Evolutionary conservation across 2,797 vertebrate species (phyloP).

Genomic region (Hybognathus amarus): DNA sequence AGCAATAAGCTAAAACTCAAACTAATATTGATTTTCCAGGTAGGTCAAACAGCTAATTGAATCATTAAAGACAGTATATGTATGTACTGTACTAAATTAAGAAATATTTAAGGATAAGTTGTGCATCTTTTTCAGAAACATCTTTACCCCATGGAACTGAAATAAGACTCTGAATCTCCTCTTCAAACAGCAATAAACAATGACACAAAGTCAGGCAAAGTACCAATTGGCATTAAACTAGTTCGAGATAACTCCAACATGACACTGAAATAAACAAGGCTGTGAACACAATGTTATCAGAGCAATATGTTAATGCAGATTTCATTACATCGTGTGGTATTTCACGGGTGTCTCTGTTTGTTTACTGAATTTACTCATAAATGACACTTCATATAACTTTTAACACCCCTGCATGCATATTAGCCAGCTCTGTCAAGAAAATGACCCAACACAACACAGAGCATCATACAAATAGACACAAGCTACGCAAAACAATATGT

Average conservation of each 20-base stretch:
- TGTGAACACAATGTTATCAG: not conserved
- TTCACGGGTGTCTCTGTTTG: conserved; percentile 4
- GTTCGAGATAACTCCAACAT: not conserved
- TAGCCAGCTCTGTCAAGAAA: not conserved
- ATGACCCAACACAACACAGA: not conserved
- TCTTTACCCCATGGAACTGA: not conserved
- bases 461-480: not conserved
- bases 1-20: not conserved
- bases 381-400: not conserved
- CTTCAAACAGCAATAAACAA: not conserved
- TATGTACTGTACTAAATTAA: not conserved
- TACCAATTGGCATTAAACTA: not conserved
- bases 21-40: conserved; percentile 2
- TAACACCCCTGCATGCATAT: not conserved
- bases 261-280: not conserved
- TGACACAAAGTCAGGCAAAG: not conserved
- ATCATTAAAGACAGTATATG: not conserved
- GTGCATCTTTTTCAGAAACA: not conserved
- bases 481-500: not conserved
- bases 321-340: not conserved
- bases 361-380: not conserved
- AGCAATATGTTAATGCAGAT: not conserved
- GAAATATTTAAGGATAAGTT: not conserved
- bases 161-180: not conserved
- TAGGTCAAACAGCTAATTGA: not conserved